phyloP scores from a whole-genome alignment of 1,140 invertebrate species.

The Alviniconcha marisindica region DNA sequence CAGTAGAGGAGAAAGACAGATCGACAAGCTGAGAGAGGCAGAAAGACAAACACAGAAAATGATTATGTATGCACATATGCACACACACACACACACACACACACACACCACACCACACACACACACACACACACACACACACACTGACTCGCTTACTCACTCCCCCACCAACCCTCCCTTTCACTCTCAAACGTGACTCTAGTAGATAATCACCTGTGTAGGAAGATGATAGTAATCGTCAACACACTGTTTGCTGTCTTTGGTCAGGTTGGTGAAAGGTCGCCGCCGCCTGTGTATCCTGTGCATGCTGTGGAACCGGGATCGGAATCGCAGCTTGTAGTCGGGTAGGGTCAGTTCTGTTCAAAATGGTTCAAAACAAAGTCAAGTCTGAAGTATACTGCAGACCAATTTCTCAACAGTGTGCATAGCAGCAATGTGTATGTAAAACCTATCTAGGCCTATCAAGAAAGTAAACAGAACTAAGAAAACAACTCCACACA shows the following conservation, averaged over 20 bases:
- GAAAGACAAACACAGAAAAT: neutral
- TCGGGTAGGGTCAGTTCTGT: slow-evolving; percentile 38
- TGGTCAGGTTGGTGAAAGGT: slow-evolving; percentile 25
- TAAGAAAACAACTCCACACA: too few relatives aligned
- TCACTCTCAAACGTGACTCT: neutral
- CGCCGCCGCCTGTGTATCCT: slow-evolving; percentile 40
- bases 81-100: too few relatives aligned
- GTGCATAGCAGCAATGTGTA: too few relatives aligned
- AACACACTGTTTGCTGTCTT: slow-evolving; percentile 24
- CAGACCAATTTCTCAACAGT: too few relatives aligned
- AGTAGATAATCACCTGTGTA: slow-evolving; percentile 32
- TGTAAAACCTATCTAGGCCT: too few relatives aligned
- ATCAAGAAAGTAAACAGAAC: too few relatives aligned
- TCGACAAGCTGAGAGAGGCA: too few relatives aligned
- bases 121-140: too few relatives aligned
- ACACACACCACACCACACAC: too few relatives aligned
- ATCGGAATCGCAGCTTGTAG: slow-evolving; percentile 40
- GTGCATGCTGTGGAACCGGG: slow-evolving; percentile 46
- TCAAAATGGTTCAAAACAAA: neutral
- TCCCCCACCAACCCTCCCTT: neutral
- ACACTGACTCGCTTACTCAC: neutral
- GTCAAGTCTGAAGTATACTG: too few relatives aligned
- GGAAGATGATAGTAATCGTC: slow-evolving; percentile 42
- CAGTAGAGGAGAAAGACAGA: neutral
- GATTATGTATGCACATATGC: neutral